phyloP scores from a whole-genome alignment of 1,140 invertebrate genomes.

The Rhagoletis zephyria region DNA sequence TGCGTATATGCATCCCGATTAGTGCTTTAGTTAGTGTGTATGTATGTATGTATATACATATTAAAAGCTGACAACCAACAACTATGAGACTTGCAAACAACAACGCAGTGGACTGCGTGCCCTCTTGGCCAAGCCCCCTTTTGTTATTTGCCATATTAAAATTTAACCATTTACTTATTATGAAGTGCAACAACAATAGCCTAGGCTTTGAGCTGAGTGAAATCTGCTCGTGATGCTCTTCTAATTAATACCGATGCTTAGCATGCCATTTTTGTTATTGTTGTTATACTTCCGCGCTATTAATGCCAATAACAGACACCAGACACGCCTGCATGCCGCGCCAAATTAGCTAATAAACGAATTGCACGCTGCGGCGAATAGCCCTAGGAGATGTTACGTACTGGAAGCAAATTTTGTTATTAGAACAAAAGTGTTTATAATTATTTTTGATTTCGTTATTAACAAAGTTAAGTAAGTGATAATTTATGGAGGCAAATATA shows the following conservation, averaged over 20 bases:
- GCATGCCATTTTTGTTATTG: neutral
- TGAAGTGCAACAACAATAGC: constrained; percentile 8
- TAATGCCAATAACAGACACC: constrained; percentile 33
- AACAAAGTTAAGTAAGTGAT: too few relatives aligned
- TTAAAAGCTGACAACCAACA: neutral
- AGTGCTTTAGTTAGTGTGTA: neutral
- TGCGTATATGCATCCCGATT: constrained; percentile 39
- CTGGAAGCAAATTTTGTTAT: neutral
- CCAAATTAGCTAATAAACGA: neutral
- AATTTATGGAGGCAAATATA: too few relatives aligned
- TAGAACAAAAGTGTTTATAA: too few relatives aligned
- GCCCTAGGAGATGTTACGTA: neutral
- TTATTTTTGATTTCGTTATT: too few relatives aligned
- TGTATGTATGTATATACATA: neutral
- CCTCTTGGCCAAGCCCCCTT: neutral
- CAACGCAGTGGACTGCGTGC: neutral
- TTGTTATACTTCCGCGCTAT: neutral
- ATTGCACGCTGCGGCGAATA: neutral
- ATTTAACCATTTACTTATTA: constrained; percentile 39
- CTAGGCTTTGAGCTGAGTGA: neutral
- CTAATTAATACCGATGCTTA: constrained; percentile 21
- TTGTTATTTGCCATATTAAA: constrained; percentile 10
- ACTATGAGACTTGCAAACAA: neutral
- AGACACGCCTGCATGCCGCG: neutral
- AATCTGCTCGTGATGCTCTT: neutral